These are phyloP conservation scores for Trypoxylus dichotomus DNA, from an alignment of 1,140 invertebrate genomes.

Conservation along the genomic window DNA sequence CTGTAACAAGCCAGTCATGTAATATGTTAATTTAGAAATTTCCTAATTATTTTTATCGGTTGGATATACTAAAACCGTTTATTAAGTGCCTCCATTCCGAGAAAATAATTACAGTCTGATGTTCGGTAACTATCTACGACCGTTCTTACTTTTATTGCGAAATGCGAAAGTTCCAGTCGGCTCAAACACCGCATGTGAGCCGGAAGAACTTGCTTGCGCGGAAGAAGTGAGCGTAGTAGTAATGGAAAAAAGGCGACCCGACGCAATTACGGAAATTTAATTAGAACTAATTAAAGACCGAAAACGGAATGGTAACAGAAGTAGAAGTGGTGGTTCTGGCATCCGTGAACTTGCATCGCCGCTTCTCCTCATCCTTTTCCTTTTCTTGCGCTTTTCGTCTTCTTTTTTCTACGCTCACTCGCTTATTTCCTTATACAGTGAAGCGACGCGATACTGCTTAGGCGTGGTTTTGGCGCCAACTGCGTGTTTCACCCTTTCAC, in stretches of 20 bases:
- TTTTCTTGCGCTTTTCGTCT: constrained; percentile 28
- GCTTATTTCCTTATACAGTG: constrained; percentile 26
- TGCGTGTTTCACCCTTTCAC: constrained; percentile 26
- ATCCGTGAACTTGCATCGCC: constrained; percentile 17
- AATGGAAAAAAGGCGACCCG: constrained; percentile 9
- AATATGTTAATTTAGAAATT: too few species aligned
- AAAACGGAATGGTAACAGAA: constrained; percentile 22
- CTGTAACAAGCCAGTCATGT: too few species aligned
- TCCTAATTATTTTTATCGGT: too few species aligned
- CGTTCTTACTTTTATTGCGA: neutral
- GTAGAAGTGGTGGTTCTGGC: neutral
- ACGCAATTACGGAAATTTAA: constrained; percentile 39
- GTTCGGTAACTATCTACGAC: neutral
- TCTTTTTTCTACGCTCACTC: neutral
- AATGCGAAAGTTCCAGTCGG: neutral
- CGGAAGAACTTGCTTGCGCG: neutral
- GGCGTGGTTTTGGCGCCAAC: constrained; percentile 37
- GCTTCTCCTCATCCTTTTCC: neutral
- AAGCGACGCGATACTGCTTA: constrained; percentile 6
- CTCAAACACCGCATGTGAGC: neutral
- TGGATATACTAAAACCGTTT: neutral
- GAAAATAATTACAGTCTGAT: neutral
- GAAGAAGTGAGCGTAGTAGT: neutral
- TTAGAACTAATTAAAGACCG: constrained; percentile 38
- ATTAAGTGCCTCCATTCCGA: neutral